Evolutionary conservation across 2,888 invertebrate species (phyloP), one percentile per base, ranked within the genome.

Genomic region (Thera britannica): DNA sequence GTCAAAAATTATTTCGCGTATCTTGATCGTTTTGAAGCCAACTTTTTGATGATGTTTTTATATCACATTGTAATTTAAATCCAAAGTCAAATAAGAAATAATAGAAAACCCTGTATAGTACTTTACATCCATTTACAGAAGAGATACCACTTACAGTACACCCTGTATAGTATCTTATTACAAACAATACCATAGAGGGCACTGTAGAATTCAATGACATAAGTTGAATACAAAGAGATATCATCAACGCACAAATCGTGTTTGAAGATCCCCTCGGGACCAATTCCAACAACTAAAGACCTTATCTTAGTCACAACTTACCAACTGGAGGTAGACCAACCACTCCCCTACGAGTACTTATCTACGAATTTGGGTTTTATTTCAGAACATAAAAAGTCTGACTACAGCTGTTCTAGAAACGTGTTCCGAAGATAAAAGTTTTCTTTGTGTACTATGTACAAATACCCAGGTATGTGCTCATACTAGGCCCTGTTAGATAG

Each of bases 331-430:
- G 55, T 59, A 49, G 35, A 62, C 65, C 54, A 60, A 66, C 63
- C 66, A 64, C 60, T 49, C 4, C 63, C 54, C 60, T 2, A 66
- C 54, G 54, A 41, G 54, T 58, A 70, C 63, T 66, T 54, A 58
- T 55, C 52, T 8, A 41, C 41, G 36, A 56, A 48, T 70, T 63
- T 48, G 54, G 54, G 60, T 70, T 70, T 65, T 69, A 60, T 66
- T 63, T 35, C 38, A n/a, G 48, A 44, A 62, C 52, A 66, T 63
- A 63, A 65, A 59, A 62, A 62, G 46, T 49, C 41, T 46, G 11
- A 41, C 48, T 61, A 52, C 6, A 67, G 51, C 63, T 64, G 60
- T 46, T 56, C 34, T 65, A 38, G 41, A 65, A 48, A 48, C 7
- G 12, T 4, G 11, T 58, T 48, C 11, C 12, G 38, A 7, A 57